Evolutionary conservation across 2,113 vertebrate species (phyloP).

Genomic region (Petrocephalus microphthalmus): DNA sequence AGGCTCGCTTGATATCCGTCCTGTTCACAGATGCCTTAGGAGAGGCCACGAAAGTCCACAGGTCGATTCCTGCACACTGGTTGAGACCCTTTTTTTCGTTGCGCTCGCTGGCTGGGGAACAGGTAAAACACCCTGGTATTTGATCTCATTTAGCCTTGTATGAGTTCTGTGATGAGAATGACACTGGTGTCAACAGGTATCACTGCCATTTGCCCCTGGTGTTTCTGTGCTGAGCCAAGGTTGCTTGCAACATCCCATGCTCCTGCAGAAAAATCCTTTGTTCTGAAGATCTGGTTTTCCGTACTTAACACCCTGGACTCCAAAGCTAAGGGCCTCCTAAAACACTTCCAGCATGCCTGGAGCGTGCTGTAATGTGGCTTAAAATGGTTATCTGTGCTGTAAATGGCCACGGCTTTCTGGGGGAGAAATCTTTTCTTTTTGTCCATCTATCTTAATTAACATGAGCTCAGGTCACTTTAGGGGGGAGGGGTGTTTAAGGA

Average conservation of each 20-base stretch:
- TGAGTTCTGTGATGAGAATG: not conserved
- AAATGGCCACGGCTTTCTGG: slow-evolving; percentile 48
- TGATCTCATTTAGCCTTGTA: not conserved
- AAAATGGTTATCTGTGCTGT: slow-evolving; percentile 49
- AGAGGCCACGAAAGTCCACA: not conserved
- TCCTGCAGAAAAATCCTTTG: not conserved
- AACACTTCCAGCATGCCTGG: slow-evolving; percentile 34
- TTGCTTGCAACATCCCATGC: too few relatives aligned
- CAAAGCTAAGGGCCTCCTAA: not conserved
- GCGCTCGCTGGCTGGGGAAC: not conserved
- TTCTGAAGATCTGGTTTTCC: not conserved
- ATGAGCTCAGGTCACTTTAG: slow-evolving; percentile 23
- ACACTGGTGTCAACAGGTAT: not conserved
- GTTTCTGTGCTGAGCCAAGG: not conserved
- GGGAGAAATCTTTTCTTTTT: slow-evolving; percentile 37
- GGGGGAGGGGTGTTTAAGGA: not conserved
- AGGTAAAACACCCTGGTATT: not conserved
- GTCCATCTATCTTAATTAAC: slow-evolving; percentile 29
- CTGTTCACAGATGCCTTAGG: not conserved
- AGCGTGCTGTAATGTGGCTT: slow-evolving; percentile 30
- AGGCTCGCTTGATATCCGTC: slow-evolving; percentile 2
- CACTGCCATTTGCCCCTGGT: not conserved
- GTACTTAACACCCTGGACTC: not conserved
- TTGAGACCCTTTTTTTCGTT: not conserved
- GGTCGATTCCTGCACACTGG: not conserved